Evolutionary conservation across 1,140 invertebrate genomes (phyloP).

Genomic region (Globodera rostochiensis): DNA sequence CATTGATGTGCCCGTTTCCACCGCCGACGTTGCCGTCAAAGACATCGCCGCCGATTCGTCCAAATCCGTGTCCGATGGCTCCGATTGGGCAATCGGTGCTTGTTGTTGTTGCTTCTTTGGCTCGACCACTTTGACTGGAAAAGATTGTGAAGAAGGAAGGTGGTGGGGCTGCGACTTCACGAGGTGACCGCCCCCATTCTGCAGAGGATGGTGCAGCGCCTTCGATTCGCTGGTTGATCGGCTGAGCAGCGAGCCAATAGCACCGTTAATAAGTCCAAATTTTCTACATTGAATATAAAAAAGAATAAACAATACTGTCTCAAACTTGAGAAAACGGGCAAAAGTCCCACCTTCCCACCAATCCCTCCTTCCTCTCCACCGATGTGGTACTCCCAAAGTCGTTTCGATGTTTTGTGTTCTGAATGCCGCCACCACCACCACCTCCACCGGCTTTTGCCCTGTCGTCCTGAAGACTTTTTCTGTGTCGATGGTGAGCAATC

Average conservation of each 20-base stretch:
- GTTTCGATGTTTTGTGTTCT: background rate
- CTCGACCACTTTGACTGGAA: constrained; percentile 5
- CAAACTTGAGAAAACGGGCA: too few species aligned
- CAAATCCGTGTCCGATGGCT: constrained; percentile 64
- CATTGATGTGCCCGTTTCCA: constrained; percentile 11
- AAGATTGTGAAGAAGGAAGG: background rate
- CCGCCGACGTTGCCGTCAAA: background rate
- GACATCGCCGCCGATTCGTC: constrained; percentile 47
- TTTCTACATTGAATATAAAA: constrained; percentile 7
- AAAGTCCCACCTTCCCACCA: background rate
- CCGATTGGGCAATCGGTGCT: constrained; percentile 62
- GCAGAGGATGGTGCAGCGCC: background rate
- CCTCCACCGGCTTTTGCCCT: background rate
- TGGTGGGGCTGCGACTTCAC: background rate
- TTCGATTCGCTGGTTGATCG: constrained; percentile 28
- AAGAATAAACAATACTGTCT: background rate
- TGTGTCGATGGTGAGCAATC: background rate
- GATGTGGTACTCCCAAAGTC: constrained; percentile 20
- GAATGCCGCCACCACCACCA: background rate
- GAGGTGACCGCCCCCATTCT: constrained; percentile 16
- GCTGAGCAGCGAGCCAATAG: constrained; percentile 4
- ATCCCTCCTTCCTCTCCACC: constrained; percentile 17
- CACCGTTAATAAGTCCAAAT: constrained; percentile 26
- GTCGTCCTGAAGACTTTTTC: constrained; percentile 1
- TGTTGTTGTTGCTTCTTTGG: constrained; percentile 7